Evolutionary conservation across 1,140 invertebrate genomes (phyloP).

Genomic region (Pachypeltis micranthus): DNA sequence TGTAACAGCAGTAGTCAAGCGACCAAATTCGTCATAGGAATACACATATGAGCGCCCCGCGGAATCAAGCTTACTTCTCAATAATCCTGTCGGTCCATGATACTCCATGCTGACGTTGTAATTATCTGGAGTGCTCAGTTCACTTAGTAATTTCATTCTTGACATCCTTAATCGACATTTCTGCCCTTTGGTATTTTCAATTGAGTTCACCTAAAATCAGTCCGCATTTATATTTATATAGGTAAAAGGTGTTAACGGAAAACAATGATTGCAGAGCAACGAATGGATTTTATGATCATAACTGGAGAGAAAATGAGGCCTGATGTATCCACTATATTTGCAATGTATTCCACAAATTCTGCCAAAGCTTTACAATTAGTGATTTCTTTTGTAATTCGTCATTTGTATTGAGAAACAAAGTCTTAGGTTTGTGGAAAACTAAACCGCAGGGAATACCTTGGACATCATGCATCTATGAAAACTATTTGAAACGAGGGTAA

Average conservation of each 20-base stretch:
- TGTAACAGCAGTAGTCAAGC: conserved; percentile 76
- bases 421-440: too few relatives aligned
- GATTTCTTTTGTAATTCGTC: too few relatives aligned
- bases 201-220: conserved; percentile 66
- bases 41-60: conserved; percentile 87
- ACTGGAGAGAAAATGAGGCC: too few relatives aligned
- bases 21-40: conserved; percentile 88
- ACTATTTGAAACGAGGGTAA: too few relatives aligned
- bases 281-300: too few relatives aligned
- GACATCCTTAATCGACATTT: conserved; percentile 83
- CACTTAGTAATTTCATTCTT: conserved; percentile 75
- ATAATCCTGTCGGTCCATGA: conserved; percentile 71
- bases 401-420: too few relatives aligned
- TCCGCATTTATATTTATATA: conserved; percentile 23
- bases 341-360: too few relatives aligned
- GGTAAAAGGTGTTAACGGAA: conserved; percentile 22
- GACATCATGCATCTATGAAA: too few relatives aligned
- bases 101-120: conserved; percentile 89
- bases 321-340: too few relatives aligned
- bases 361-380: too few relatives aligned
- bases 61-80: conserved; percentile 78
- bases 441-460: too few relatives aligned
- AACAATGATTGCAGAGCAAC: too few relatives aligned
- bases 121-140: conserved; percentile 78
- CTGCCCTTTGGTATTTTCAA: conserved; percentile 87